Conservation (phyloP, 2,113 vertebrate species). For the Hippocampus abdominalis region DNA sequence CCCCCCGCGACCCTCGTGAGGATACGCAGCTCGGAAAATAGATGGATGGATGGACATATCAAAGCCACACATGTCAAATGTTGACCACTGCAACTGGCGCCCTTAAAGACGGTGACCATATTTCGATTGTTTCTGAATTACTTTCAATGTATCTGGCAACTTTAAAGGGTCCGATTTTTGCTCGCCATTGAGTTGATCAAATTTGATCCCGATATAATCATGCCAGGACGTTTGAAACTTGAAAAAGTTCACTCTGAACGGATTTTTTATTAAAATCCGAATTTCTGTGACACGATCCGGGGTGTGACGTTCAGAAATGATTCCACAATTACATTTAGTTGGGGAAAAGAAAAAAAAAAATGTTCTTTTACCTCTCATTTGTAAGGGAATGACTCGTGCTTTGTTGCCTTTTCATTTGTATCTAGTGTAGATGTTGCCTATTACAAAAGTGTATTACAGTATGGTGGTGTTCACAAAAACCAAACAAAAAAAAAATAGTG, state of each 20-base stretch:
- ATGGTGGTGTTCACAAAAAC: background rate
- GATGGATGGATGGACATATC: no score
- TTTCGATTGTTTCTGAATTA: background rate
- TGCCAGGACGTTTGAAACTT: background rate
- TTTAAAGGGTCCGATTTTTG: conserved; percentile 10
- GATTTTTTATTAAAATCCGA: background rate
- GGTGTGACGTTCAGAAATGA: background rate
- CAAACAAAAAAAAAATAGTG: background rate
- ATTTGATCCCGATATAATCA: background rate
- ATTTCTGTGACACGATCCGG: background rate
- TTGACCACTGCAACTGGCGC: background rate
- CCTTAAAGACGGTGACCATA: conserved; percentile 10
- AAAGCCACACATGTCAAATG: background rate
- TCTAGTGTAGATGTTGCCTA: conserved; percentile 13
- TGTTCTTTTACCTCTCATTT: conserved; percentile 22
- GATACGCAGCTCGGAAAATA: no score
- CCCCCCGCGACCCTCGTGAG: no score
- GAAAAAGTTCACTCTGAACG: background rate
- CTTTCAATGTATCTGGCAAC: conserved; percentile 6
- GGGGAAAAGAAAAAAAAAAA: conserved; percentile 9
- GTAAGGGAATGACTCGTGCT: conserved; percentile 25
- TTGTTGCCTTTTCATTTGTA: conserved; percentile 34
- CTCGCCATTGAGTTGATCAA: background rate
- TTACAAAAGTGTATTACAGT: conserved; percentile 11
- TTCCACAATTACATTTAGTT: conserved; percentile 16